Conservation (phyloP, 2,888 invertebrate genomes). For the Drosophila peninsularis region DNA sequence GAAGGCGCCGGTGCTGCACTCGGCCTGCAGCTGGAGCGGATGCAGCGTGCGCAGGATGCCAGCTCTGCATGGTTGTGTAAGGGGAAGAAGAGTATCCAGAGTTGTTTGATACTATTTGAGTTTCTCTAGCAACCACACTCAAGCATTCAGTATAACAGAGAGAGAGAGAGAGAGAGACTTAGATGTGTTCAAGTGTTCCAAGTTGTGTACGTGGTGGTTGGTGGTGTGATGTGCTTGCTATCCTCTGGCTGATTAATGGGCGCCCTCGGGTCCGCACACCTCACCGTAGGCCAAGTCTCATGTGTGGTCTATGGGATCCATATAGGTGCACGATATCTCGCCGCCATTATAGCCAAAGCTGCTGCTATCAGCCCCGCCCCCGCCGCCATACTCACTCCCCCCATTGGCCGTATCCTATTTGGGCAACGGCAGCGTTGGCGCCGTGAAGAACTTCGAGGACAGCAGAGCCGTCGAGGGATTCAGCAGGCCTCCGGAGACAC, state of each 20-base stretch:
- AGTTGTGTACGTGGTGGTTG: constrained; percentile 30
- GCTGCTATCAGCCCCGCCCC: constrained; percentile 48
- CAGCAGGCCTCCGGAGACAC: constrained; percentile 65
- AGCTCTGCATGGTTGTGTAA: constrained; percentile 68
- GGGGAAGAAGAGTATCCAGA: constrained; percentile 69
- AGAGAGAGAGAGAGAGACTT: constrained; percentile 65
- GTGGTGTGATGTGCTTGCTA: constrained; percentile 39
- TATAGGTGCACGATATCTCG: constrained; percentile 83
- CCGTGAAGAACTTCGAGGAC: constrained; percentile 84
- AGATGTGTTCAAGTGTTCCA: constrained; percentile 56
- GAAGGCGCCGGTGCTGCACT: constrained; percentile 81
- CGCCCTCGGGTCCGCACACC: constrained; percentile 76
- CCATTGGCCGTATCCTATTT: constrained; percentile 84
- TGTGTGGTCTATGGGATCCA: constrained; percentile 83
- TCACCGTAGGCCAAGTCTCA: constrained; percentile 80
- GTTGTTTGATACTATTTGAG: constrained; percentile 51
- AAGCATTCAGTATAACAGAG: constrained; percentile 52
- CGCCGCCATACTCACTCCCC: constrained; percentile 73
- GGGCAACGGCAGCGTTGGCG: constrained; percentile 84
- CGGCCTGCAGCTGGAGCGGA: constrained; percentile 86
- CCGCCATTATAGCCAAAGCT: constrained; percentile 80
- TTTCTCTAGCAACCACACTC: constrained; percentile 64
- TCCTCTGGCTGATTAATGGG: constrained; percentile 49
- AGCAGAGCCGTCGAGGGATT: constrained; percentile 84
- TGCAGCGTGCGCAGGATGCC: constrained; percentile 87